Evolutionary conservation across 2,888 invertebrate species (phyloP).

Genomic region (Pseudanteris insignis): DNA sequence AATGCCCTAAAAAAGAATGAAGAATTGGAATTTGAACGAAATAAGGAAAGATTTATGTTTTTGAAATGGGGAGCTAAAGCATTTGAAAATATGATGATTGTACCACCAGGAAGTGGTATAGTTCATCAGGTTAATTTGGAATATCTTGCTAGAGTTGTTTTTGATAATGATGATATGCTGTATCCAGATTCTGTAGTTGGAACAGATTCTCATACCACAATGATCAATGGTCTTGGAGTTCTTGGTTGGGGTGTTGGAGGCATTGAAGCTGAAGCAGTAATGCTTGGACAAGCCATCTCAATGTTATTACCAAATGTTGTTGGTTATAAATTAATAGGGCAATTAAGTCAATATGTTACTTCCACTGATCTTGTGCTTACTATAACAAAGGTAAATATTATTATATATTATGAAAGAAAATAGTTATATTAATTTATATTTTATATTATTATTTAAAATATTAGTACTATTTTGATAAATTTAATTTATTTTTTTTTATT

Average conservation of each 20-base stretch:
- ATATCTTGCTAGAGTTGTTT: slow-evolving; percentile 91
- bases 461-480: too few species aligned
- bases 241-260: slow-evolving; percentile 97
- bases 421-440: too few species aligned
- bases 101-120: slow-evolving; percentile 98
- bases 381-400: slow-evolving; percentile 83
- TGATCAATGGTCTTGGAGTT: slow-evolving; percentile 97
- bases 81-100: slow-evolving; percentile 94
- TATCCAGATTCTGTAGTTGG: slow-evolving; percentile 95
- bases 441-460: too few species aligned
- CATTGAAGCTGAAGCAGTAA: slow-evolving; percentile 99
- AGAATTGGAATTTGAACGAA: slow-evolving; percentile 93
- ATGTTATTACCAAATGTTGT: slow-evolving; percentile 97
- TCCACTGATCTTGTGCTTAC: slow-evolving; percentile 97
- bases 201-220: slow-evolving; percentile 98
- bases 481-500: too few species aligned
- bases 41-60: slow-evolving; percentile 94
- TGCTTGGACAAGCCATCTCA: slow-evolving; percentile 97
- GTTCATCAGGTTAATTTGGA: slow-evolving; percentile 95
- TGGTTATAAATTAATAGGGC: slow-evolving; percentile 88
- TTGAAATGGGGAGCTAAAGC: slow-evolving; percentile 98
- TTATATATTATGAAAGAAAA: not conserved
- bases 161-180: slow-evolving; percentile 73
- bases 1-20: slow-evolving; percentile 92
- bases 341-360: slow-evolving; percentile 83